Base-by-base conservation (phyloP, 2,888 invertebrate species). In the Tipula lateralis region DNA sequence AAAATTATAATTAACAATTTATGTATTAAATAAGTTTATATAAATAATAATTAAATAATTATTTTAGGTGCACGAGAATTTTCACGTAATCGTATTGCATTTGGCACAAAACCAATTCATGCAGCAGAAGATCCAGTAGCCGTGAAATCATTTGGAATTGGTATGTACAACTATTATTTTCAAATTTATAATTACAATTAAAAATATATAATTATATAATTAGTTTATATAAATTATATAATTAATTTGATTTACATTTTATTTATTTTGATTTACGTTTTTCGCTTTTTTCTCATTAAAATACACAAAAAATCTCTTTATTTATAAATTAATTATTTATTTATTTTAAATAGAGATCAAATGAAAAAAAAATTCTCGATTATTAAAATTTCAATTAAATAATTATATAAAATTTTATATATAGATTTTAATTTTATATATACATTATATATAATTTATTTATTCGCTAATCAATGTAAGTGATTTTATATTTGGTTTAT, bases 131-230 rank as follows among this genome's bases (percentile, higher is more conserved):
- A 92, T 24, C 89, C 90, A 0, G 12, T 85, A 5, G 93, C 93
- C 84, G 89, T 92, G 39, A 96, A 96, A 91, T 94, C 95, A 2
- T 96, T 96, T 89, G 96, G 96, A 91, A 93, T 96, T 87, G 96
- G 96, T 96, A 92, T 92, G 94, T 91, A 87, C 85, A 84, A 83
- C 84, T 85, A 85, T 86, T 85, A 83, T 86, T 7, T 50, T 50
- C 7, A 50, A 6, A 6, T 1, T 39, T n/a, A 44, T 44, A 3
- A 44, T 16, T 44, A 44, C 7, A 44, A 39, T 44, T 44, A 44
- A 50, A 50, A 16, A 16, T 50, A n/a, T n/a, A 50, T 50, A 3
- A 66, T 24, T 7, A 66, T n/a, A n/a, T 24, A 66, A 24, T 66
- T 66, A 66, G 66, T 66, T 66, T 66, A 66, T 16, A 44, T n/a